phyloP scores from a whole-genome alignment of 2,113 vertebrate species.

The Abramis brama region DNA sequence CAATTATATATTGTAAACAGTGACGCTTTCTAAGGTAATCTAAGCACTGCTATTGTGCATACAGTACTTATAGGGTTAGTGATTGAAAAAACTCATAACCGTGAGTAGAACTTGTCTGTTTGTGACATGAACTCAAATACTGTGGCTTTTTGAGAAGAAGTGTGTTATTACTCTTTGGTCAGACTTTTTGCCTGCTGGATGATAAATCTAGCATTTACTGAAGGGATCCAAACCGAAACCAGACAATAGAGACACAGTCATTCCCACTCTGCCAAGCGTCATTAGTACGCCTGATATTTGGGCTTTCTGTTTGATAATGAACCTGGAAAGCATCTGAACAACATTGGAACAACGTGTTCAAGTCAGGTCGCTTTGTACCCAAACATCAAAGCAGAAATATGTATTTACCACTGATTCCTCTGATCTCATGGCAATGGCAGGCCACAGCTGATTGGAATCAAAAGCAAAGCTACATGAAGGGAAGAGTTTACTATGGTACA shows the following conservation, averaged over 20 bases:
- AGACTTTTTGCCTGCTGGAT: not conserved
- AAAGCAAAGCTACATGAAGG: conserved; percentile 53
- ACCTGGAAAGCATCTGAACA: conserved; percentile 32
- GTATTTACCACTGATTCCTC: conserved; percentile 45
- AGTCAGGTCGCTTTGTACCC: conserved; percentile 46
- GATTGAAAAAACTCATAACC: not conserved
- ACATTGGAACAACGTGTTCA: conserved; percentile 14
- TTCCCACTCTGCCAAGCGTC: not conserved
- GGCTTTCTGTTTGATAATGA: conserved; percentile 38
- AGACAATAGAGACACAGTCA: not conserved
- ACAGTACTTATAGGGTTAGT: not conserved
- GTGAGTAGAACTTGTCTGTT: not conserved
- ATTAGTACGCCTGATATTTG: not conserved
- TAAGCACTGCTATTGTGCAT: not conserved
- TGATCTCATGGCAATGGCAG: conserved; percentile 40
- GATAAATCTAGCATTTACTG: not conserved
- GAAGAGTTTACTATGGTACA: conserved; percentile 5
- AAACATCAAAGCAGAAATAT: conserved; percentile 55
- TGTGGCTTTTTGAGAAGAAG: not conserved
- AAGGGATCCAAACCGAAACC: not conserved
- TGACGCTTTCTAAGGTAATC: not conserved
- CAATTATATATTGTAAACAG: not conserved
- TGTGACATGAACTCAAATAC: not conserved
- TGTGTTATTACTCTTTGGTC: not conserved
- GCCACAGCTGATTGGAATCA: conserved; percentile 39